Base-by-base conservation (phyloP, 2,888 invertebrate species). In the Monoplex corrugatus region DNA sequence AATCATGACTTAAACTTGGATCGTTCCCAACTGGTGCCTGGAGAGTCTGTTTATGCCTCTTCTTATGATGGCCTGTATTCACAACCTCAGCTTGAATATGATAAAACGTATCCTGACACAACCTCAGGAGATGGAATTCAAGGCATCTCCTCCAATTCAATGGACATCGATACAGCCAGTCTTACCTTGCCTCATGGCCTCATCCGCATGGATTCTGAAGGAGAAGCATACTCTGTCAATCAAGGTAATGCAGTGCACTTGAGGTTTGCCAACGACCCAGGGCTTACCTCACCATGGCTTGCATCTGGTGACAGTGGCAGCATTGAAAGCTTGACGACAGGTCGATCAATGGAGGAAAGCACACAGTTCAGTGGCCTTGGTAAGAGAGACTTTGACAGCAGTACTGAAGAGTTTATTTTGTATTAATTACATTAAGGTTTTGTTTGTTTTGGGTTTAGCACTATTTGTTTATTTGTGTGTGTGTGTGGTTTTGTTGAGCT, bases 161-260 rank as follows among this genome's bases (percentile, higher is more conserved):
- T 86, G 86, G 86, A 86, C 40, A 86, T 86, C n/a, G 86, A 86
- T 68, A 68, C 86, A 1, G 68, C 86, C 16, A 86, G 86, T 43
- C 40, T 86, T 3, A 86, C 44, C 80, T 86, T 80, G 40, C 78
- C 78, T 0, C 78, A 38, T 32, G 68, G 86, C 19, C 43, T 57
- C 86, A 50, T 86, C 40, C 63, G 57, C 57, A 57, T 68, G 40
- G 68, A 86, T 68, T 40, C 86, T 8, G 86, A 86, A 16, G 86
- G 86, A 68, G 38, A 57, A 19, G 63, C 68, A 40, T 86, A 86
- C 57, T 28, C 86, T 2, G 35, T 86, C 68, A 43, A 16, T 32
- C 45, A 32, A 40, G 50, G 32, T 19, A 40, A 32, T 5, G 3
- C 78, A 2, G 40, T 80, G 78, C 40, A 40, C 13, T 19, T 80